Evolutionary conservation across 2,113 vertebrate genomes (phyloP).

Genomic region (Balaeniceps rex): DNA sequence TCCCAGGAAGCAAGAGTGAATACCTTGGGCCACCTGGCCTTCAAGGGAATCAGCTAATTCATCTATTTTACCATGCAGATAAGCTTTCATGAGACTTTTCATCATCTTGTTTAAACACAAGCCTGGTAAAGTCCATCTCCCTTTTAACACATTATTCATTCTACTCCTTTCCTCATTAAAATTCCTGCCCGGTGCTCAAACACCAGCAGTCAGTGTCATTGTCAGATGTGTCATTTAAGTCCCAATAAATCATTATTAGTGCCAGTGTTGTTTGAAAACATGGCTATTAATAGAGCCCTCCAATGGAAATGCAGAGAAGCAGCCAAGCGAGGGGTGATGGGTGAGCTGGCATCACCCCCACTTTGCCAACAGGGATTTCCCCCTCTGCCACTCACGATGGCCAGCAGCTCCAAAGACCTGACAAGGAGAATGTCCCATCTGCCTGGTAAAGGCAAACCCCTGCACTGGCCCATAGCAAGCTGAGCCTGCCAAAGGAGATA

Average conservation of each 20-base stretch:
- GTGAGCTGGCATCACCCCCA: not conserved
- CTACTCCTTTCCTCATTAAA: constrained; percentile 22
- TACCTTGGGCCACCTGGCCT: not conserved
- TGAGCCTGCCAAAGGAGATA: not conserved
- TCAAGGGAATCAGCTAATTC: not conserved
- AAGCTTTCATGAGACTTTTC: not conserved
- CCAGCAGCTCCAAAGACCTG: not conserved
- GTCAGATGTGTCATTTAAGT: constrained; percentile 24
- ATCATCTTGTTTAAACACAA: constrained; percentile 29
- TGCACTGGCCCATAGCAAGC: not conserved
- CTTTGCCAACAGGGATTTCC: not conserved
- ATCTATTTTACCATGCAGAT: not conserved
- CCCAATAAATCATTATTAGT: constrained; percentile 24
- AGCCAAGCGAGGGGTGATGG: not conserved
- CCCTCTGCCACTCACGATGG: not conserved
- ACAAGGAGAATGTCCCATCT: not conserved
- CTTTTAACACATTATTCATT: not conserved
- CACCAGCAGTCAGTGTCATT: constrained; percentile 19
- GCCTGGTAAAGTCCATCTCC: not conserved
- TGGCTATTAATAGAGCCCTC: not conserved
- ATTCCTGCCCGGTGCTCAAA: constrained; percentile 5
- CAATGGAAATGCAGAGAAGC: not conserved
- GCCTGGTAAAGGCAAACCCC: not conserved
- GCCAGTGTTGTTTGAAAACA: not conserved
- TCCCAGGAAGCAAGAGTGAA: not conserved